These are phyloP conservation scores for Neomorphus geoffroyi DNA, from an alignment of 2,797 vertebrate species.

Conservation along the genomic window DNA sequence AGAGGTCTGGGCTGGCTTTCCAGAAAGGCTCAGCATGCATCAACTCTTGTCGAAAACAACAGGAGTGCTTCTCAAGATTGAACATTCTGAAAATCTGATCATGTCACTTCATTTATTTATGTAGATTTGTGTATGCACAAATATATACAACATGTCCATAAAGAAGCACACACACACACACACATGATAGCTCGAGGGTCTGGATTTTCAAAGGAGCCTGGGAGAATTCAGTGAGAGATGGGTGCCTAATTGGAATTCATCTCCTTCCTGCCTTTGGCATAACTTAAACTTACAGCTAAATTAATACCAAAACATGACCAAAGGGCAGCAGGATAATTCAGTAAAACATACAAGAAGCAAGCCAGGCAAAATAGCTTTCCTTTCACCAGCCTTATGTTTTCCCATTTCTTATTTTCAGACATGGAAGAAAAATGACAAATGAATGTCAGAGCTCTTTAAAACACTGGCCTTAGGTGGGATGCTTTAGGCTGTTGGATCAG, in stretches of 20 bases:
- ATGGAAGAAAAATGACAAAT: neutral
- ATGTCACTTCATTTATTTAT: conserved; percentile 61
- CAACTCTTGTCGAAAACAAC: neutral
- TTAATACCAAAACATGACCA: conserved; percentile 49
- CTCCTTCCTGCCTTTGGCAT: conserved; percentile 26
- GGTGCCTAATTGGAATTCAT: conserved; percentile 58
- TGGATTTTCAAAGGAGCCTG: conserved; percentile 23
- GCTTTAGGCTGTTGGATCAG: neutral
- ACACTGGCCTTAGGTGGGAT: neutral
- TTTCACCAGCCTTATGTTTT: conserved; percentile 21
- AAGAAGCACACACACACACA: neutral
- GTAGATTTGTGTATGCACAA: conserved; percentile 32
- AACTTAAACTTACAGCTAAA: conserved; percentile 49
- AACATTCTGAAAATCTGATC: conserved; percentile 43
- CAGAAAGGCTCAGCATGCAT: neutral
- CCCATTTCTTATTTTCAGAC: neutral
- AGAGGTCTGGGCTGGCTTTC: conserved; percentile 18
- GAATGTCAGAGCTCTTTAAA: neutral
- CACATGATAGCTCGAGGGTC: conserved; percentile 29
- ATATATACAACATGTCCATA: conserved; percentile 4
- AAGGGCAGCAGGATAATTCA: conserved; percentile 44
- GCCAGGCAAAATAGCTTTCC: conserved; percentile 18
- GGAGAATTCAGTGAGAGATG: conserved; percentile 31
- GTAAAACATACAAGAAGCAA: conserved; percentile 36
- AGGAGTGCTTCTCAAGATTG: neutral